These are phyloP conservation scores for Amphipoea oculea DNA, from an alignment of 2,888 invertebrate genomes.

Conservation along the genomic window DNA sequence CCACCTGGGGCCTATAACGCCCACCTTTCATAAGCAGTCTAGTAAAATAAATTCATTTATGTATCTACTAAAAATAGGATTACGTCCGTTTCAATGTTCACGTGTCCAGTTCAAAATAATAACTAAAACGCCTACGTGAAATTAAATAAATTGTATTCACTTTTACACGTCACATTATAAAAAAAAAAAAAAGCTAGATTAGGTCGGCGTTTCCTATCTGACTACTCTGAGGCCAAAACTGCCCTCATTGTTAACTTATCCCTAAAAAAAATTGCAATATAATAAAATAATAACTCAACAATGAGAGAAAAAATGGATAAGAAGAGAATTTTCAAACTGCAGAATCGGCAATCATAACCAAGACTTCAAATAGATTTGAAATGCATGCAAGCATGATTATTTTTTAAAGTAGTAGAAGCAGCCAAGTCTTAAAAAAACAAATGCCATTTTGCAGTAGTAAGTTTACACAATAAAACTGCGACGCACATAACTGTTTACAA, in stretches of 20 bases:
- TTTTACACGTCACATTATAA: not conserved
- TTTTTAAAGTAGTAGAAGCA: too few relatives aligned
- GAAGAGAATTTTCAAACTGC: not conserved
- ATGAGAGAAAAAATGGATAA: not conserved
- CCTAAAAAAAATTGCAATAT: not conserved
- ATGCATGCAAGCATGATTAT: not conserved
- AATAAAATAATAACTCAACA: not conserved
- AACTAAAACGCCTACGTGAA: not conserved
- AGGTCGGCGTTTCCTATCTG: not conserved
- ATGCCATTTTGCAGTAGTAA: not conserved
- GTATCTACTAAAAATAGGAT: not conserved
- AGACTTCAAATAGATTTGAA: not conserved
- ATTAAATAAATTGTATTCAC: not conserved
- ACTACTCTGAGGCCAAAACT: not conserved
- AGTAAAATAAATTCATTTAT: not conserved
- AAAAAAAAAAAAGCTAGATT: not conserved
- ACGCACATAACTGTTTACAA: conserved; percentile 8
- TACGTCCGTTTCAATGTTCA: not conserved
- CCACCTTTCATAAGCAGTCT: not conserved
- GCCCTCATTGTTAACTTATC: too few relatives aligned
- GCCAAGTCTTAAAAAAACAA: not conserved
- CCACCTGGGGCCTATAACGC: not conserved
- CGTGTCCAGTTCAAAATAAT: not conserved
- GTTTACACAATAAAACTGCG: conserved; percentile 3
- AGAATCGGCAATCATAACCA: not conserved